Percentiles rank a stretch among this genome's conserved stretches.
phyloP scores from a whole-genome alignment of 2,888 invertebrate species.

The Parelbella ahira region DNA sequence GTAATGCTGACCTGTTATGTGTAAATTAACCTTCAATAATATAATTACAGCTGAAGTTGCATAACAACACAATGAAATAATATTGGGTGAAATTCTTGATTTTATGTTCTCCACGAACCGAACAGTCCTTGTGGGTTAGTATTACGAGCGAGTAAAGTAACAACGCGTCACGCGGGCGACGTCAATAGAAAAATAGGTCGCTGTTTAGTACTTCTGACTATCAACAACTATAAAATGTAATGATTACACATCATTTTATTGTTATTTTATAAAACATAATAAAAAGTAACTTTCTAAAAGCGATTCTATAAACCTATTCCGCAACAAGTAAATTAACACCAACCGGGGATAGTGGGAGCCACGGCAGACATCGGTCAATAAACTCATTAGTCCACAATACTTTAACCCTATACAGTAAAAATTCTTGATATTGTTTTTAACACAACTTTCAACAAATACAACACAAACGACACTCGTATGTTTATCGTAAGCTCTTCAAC shows the following conservation, averaged over 20 bases:
- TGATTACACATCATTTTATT: background rate
- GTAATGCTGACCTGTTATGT: no score
- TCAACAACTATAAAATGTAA: background rate
- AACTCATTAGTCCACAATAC: conserved; percentile 74
- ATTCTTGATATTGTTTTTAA: conserved; percentile 3
- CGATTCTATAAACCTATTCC: conserved; percentile 17
- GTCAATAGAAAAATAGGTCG: conserved; percentile 72
- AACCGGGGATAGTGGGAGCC: conserved; percentile 79
- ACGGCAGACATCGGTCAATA: conserved; percentile 79
- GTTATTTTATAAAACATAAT: conserved; percentile 2
- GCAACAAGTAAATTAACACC: conserved; percentile 44
- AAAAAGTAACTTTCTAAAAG: background rate
- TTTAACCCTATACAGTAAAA: conserved; percentile 40
- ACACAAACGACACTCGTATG: conserved; percentile 46
- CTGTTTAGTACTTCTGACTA: conserved; percentile 28
- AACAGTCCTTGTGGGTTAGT: conserved; percentile 26
- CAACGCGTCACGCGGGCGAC: conserved; percentile 74
- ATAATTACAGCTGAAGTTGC: no score
- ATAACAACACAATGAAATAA: no score
- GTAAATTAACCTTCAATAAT: no score
- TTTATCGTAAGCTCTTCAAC: conserved; percentile 61
- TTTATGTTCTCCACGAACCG: conserved; percentile 1
- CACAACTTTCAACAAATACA: conserved; percentile 11
- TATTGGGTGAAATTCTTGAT: background rate
- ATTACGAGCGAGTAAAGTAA: conserved; percentile 37